These are phyloP conservation scores for Antheraea mylitta DNA, from an alignment of 1,140 invertebrate genomes.

Conservation along the genomic window DNA sequence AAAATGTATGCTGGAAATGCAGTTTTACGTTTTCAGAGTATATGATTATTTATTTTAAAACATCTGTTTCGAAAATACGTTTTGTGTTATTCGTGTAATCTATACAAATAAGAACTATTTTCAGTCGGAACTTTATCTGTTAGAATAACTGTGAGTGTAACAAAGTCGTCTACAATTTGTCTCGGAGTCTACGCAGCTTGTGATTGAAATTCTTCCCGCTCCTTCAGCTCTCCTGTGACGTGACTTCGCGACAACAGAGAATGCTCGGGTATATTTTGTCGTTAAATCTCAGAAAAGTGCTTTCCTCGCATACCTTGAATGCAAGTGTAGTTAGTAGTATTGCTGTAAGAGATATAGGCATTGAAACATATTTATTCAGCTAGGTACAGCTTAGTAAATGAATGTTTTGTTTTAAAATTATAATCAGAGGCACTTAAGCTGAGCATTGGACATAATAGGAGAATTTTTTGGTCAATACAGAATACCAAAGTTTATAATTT, in stretches of 20 bases:
- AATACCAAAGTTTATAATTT: too few species aligned
- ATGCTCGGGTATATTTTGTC: constrained; percentile 12
- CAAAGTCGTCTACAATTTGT: constrained; percentile 48
- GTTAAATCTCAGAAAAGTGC: constrained; percentile 10
- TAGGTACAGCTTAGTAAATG: not conserved
- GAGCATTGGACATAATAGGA: too few species aligned
- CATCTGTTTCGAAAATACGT: constrained; percentile 2
- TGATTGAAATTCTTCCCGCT: constrained; percentile 53
- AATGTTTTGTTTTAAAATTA: too few species aligned
- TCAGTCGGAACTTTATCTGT: not conserved
- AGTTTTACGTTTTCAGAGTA: not conserved
- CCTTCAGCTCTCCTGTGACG: constrained; percentile 35
- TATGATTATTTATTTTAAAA: constrained; percentile 2
- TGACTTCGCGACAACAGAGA: constrained; percentile 20
- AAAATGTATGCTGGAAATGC: not conserved
- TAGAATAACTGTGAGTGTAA: constrained; percentile 19
- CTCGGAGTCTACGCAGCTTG: constrained; percentile 28
- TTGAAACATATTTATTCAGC: not conserved
- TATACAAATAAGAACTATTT: not conserved
- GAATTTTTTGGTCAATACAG: too few species aligned
- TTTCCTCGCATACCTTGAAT: not conserved
- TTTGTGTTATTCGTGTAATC: not conserved
- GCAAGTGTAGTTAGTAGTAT: constrained; percentile 13
- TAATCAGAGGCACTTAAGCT: too few species aligned
- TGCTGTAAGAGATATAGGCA: not conserved